phyloP scores from a whole-genome alignment of 2,888 invertebrate genomes.

The Limnephilus lunatus region DNA sequence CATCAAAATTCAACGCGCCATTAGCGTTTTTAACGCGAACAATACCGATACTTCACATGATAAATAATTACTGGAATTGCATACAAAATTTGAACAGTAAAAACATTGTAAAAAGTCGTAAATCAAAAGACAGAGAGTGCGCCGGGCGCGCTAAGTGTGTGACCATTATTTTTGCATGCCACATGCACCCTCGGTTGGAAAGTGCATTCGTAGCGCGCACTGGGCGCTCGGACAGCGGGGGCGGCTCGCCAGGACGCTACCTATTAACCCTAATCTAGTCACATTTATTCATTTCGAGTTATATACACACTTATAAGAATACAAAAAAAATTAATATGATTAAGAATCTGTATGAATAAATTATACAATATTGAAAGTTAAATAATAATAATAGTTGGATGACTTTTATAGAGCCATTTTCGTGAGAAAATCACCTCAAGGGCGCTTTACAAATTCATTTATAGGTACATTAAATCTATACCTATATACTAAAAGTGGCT shows the following conservation, averaged over 20 bases:
- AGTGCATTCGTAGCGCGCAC: slow-evolving; percentile 41
- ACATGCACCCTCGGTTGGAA: slow-evolving; percentile 58
- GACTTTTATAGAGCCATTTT: no score
- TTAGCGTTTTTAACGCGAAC: slow-evolving; percentile 40
- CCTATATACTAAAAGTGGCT: no score
- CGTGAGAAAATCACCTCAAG: no score
- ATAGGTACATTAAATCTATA: no score
- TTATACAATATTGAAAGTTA: no score
- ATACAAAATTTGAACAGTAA: slow-evolving; percentile 57
- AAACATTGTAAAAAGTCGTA: slow-evolving; percentile 64
- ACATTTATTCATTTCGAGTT: not conserved
- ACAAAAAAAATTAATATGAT: not conserved
- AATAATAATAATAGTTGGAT: no score
- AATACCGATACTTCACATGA: slow-evolving; percentile 20
- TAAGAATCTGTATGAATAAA: not conserved
- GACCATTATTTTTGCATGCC: slow-evolving; percentile 64
- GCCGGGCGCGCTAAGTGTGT: slow-evolving; percentile 45
- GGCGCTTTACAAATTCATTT: no score
- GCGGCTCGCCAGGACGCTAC: not conserved
- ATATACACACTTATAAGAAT: not conserved
- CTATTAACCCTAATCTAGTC: not conserved
- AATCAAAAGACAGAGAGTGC: slow-evolving; percentile 61
- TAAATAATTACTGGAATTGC: slow-evolving; percentile 55
- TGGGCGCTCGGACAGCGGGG: slow-evolving; percentile 10
- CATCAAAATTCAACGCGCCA: slow-evolving; percentile 41